These are phyloP conservation scores for Corapipo altera DNA, from an alignment of 2,113 vertebrate genomes.

Conservation along the genomic window DNA sequence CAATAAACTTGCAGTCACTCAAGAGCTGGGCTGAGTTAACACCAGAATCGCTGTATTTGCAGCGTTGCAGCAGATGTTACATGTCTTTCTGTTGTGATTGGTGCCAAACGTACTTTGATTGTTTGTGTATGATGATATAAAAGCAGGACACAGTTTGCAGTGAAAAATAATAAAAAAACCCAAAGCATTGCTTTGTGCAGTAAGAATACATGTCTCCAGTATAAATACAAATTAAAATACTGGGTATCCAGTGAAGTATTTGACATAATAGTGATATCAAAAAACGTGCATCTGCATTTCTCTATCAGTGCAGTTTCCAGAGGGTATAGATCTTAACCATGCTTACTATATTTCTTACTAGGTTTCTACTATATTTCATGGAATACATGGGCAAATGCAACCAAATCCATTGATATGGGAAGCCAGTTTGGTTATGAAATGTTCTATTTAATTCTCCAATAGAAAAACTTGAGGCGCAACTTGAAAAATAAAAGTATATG, in stretches of 20 bases:
- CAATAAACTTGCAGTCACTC: conserved; percentile 30
- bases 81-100: background rate
- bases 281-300: background rate
- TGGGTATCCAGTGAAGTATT: background rate
- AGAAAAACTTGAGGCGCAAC: background rate
- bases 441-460: background rate
- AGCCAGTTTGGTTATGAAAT: background rate
- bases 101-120: background rate
- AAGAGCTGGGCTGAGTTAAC: conserved; percentile 17
- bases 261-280: background rate
- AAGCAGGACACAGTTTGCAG: background rate
- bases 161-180: background rate
- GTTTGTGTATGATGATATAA: background rate
- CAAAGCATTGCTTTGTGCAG: background rate
- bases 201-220: background rate
- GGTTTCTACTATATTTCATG: background rate
- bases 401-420: background rate
- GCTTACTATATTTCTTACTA: too few relatives aligned
- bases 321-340: background rate
- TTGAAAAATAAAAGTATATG: background rate
- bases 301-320: background rate
- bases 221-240: background rate
- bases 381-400: background rate
- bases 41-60: conserved; percentile 13
- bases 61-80: background rate